Percentiles rank a stretch among this genome's conserved stretches.
These are phyloP conservation scores for Champsocephalus esox DNA, from an alignment of 2,797 vertebrate genomes.

Conservation along the genomic window DNA sequence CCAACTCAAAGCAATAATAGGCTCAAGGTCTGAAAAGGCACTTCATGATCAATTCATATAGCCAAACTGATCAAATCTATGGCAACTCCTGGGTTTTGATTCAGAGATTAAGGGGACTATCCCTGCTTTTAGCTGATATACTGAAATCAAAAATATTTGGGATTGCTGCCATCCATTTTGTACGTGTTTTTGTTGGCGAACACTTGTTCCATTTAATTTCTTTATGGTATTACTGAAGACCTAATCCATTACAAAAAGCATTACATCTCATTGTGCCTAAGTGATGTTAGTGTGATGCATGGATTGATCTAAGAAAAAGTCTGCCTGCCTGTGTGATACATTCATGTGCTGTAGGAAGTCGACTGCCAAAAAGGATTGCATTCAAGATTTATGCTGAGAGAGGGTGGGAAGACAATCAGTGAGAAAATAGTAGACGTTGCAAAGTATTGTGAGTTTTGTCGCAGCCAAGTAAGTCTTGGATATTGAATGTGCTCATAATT, in stretches of 20 bases:
- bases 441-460: constrained; percentile 39
- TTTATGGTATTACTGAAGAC: constrained; percentile 47
- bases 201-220: constrained; percentile 46
- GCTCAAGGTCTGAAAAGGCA: constrained; percentile 14
- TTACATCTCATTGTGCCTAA: constrained; percentile 36
- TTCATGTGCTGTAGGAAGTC: constrained; percentile 39
- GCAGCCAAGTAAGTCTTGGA: constrained; percentile 25
- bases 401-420: constrained; percentile 54
- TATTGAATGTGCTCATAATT: constrained; percentile 35
- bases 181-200: constrained; percentile 39
- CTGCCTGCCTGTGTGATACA: constrained; percentile 36
- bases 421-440: constrained; percentile 45
- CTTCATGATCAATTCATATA: constrained; percentile 5
- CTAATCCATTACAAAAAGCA: constrained; percentile 58
- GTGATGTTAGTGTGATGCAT: constrained; percentile 35
- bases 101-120: constrained; percentile 39
- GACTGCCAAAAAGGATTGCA: constrained; percentile 42
- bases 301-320: constrained; percentile 50
- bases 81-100: constrained; percentile 28
- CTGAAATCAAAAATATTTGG: constrained; percentile 25
- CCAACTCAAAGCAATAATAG: constrained; percentile 15
- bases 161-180: constrained; percentile 46
- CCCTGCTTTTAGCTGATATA: constrained; percentile 31
- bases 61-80: constrained; percentile 10
- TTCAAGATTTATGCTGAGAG: constrained; percentile 53